Evolutionary conservation across 2,888 invertebrate genomes (phyloP), one percentile per base, ranked within the genome.

Genomic region (Harpagoxenus sublaevis): DNA sequence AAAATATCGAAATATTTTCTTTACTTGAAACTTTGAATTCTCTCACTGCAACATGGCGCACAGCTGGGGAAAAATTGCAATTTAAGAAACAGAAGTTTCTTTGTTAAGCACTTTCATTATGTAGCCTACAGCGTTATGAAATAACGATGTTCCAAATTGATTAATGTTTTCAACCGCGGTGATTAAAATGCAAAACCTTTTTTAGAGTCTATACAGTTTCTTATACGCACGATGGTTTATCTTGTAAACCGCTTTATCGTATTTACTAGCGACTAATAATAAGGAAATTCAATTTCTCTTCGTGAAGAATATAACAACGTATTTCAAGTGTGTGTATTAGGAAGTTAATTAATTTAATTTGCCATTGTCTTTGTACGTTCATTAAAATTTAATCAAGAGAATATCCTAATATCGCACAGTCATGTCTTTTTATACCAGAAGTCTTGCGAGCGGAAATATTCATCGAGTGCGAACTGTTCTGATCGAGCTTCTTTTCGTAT

Each of bases 101-200:
- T 73, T 55, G 71, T 73, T 71, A 28, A 57, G 9, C n/a, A 60
- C 10, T 3, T 48, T 75, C 0, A 51, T 63, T 62, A n/a, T 18
- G 12, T 62, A 48, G 66, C 18, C 9, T 28, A 18, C 18, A 68
- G 31, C 62, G 62, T 15, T 8, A 31, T 15, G 31, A 31, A 45
- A 63, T 65, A 48, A 63, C 35, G 15, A 62, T 35, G 63, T 75
- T 62, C 5, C 35, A 35, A 48, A 75, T 63, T 48, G 45, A 62
- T 75, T 75, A 63, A 75, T 63, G 48, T 75, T 75, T 75, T 63
- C 31, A 73, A 57, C 39, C 48, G 31, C 23, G 48, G 5, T 66
- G 39, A 77, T 66, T 53, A 65, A 51, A 65, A 53, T 65, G 12
- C 12, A 55, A 42, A 12, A 23, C 15, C 39, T 70, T 53, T 53